Evolutionary conservation across 1,140 invertebrate species (phyloP), one percentile per base, ranked within the genome.

Genomic region (Drosophila hydei): DNA sequence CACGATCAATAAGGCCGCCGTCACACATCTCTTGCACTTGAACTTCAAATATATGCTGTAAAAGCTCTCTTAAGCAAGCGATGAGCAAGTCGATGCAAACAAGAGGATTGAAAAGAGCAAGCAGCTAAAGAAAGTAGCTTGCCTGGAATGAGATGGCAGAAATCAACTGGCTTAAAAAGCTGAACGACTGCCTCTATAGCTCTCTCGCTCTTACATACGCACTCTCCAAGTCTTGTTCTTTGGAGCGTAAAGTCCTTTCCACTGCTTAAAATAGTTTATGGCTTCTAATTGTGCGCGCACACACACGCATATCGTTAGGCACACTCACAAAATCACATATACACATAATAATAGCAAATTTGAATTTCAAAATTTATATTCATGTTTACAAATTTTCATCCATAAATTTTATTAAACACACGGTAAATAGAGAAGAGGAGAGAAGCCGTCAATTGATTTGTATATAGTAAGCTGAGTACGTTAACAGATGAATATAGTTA

Each of bases 11-110:
- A 33, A 48, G 23, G 16, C 23, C 40, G 16, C 30, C 30, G 30
- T 6, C 30, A 12, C 23, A 27, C 52, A 58, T 48, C 38, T 43
- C 9, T 52, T 67, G 72, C 71, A 77, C 78, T 80, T 81, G 73
- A 80, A 81, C 77, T 77, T 81, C 16, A 40, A 50, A 33, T 45
- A 30, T 45, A 38, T 38, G 21, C 30, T 21, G 11, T 11, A 21
- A 21, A 45, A 21, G 19, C 19, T 45, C 43, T 45, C 43, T 45
- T 45, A 21, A 21, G 19, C 1, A 14, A n/a, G 2, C 14, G n/a
- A 14, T n/a, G 1, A 33, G 38, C 12, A 14, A 4, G 1, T 4
- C n/a, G 12, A 21, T 9, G 18, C 9, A 12, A 21, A 11, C 4
- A 0, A 12, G 42, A 43, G 42, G 16, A 8, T 18, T 7, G 14